Percentiles rank a stretch among this genome's conserved stretches.
These are phyloP conservation scores for Rhinoraja longicauda DNA, from an alignment of 2,797 vertebrate species.

Conservation along the genomic window DNA sequence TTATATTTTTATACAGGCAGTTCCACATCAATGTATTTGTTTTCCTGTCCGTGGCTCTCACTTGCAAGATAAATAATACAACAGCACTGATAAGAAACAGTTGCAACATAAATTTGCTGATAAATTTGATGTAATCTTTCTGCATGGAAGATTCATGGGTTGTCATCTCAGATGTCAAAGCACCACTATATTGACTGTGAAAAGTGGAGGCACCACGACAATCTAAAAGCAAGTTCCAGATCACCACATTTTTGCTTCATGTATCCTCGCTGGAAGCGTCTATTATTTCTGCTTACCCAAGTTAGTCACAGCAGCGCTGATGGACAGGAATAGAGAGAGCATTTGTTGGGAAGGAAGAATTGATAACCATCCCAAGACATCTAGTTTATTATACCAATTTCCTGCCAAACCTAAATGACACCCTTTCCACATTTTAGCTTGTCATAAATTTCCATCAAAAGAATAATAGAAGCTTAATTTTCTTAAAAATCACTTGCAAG, in stretches of 20 bases:
- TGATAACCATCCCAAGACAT: neutral
- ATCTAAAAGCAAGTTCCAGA: neutral
- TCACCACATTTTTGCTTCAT: neutral
- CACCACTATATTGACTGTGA: neutral
- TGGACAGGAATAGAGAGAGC: neutral
- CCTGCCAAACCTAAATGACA: neutral
- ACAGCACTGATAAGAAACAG: neutral
- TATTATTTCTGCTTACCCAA: neutral
- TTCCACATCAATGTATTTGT: neutral
- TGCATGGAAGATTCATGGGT: neutral
- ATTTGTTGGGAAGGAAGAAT: neutral
- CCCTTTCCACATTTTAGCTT: no score
- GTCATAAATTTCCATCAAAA: neutral
- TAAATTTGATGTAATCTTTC: neutral
- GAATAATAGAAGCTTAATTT: neutral
- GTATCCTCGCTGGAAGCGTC: neutral
- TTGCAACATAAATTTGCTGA: neutral
- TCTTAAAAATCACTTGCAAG: neutral
- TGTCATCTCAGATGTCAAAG: neutral
- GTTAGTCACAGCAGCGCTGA: neutral
- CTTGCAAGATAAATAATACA: neutral
- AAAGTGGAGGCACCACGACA: neutral
- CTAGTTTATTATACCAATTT: neutral
- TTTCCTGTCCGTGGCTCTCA: neutral
- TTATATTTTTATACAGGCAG: neutral